These are phyloP conservation scores for Lathronympha strigana DNA, from an alignment of 2,888 invertebrate species.

Conservation along the genomic window DNA sequence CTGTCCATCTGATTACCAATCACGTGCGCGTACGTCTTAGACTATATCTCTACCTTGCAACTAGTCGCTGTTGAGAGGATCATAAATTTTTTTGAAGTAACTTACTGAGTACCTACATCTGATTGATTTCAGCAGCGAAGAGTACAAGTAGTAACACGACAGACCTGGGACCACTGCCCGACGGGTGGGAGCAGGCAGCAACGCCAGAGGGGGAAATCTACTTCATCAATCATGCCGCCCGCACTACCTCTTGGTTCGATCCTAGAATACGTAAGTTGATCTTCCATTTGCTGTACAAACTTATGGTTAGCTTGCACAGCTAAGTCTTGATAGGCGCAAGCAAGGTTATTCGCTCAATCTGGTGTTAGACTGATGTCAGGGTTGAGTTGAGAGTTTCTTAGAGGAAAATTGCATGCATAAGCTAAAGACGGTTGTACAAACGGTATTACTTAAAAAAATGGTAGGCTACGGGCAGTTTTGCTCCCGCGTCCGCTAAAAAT, in stretches of 20 bases:
- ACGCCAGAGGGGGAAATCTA: conserved; percentile 94
- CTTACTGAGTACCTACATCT: conserved; percentile 54
- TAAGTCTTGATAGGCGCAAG: neutral
- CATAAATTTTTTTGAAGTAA: conserved; percentile 48
- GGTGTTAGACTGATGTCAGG: neutral
- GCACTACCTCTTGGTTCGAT: conserved; percentile 99
- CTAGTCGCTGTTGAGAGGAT: conserved; percentile 80
- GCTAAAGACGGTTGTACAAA: too few relatives aligned
- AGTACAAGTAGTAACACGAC: conserved; percentile 81
- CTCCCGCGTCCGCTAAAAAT: too few relatives aligned
- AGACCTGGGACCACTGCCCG: conserved; percentile 91
- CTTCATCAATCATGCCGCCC: conserved; percentile 96
- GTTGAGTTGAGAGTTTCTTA: neutral
- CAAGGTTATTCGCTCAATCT: neutral
- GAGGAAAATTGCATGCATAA: too few relatives aligned
- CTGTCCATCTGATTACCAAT: conserved; percentile 65
- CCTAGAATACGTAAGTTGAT: conserved; percentile 96
- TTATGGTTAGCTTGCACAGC: neutral
- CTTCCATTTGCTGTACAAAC: conserved; percentile 10
- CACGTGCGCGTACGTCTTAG: conserved; percentile 69
- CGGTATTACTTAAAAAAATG: too few relatives aligned
- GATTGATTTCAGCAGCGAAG: conserved; percentile 83
- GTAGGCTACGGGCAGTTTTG: too few relatives aligned
- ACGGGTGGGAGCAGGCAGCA: conserved; percentile 94
- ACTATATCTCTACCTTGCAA: conserved; percentile 67